phyloP scores from a whole-genome alignment of 1,140 invertebrate species.

The Hyles euphorbiae region DNA sequence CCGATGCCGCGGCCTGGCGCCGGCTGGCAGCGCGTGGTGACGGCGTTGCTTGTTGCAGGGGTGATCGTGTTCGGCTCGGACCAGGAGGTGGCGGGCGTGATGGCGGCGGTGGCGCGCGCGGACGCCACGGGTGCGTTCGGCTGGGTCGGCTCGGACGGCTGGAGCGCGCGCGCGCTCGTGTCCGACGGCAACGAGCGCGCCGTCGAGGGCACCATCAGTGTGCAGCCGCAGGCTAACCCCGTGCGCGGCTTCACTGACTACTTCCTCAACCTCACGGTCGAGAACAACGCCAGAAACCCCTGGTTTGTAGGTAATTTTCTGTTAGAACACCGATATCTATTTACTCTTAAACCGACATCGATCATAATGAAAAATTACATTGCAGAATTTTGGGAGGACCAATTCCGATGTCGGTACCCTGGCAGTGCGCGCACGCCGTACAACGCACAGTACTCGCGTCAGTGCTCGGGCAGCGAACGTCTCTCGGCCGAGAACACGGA shows the following conservation, averaged over 20 bases:
- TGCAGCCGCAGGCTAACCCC: constrained; percentile 92
- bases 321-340: too few species aligned
- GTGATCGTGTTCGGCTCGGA: constrained; percentile 97
- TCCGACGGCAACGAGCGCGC: constrained; percentile 91
- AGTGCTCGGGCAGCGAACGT: constrained; percentile 83
- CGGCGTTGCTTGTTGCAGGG: constrained; percentile 75
- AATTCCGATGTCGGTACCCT: constrained; percentile 89
- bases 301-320: constrained; percentile 90
- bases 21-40: constrained; percentile 90
- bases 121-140: constrained; percentile 92
- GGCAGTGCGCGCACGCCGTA: constrained; percentile 86
- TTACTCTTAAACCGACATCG: too few species aligned
- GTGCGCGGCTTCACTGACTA: constrained; percentile 93
- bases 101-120: constrained; percentile 90
- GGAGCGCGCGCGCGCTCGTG: constrained; percentile 90
- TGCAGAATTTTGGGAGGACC: constrained; percentile 95
- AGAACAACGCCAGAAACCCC: constrained; percentile 91
- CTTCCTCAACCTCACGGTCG: constrained; percentile 89
- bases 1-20: constrained; percentile 79
- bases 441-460: constrained; percentile 81
- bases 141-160: constrained; percentile 97
- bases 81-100: constrained; percentile 95
- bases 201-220: constrained; percentile 92
- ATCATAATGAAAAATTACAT: neutral
- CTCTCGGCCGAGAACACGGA: constrained; percentile 84